Conservation (phyloP, 2,113 vertebrate species). For the Kryptolebias marmoratus region DNA sequence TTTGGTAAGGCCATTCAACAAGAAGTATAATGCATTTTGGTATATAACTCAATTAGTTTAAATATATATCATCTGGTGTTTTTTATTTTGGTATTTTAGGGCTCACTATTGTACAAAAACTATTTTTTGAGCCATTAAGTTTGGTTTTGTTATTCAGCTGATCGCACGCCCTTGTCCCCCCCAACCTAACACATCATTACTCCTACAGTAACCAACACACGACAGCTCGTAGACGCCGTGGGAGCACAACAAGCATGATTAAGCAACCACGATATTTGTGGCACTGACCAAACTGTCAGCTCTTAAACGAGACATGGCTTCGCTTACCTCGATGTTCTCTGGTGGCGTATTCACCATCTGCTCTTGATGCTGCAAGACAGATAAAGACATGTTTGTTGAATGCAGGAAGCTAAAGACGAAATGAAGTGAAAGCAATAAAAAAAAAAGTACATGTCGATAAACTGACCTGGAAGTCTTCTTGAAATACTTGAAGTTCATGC, state of each 20-base stretch:
- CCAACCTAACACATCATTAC: conserved; percentile 27
- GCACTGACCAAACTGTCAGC: not conserved
- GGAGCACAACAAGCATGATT: conserved; percentile 54
- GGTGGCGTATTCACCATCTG: conserved; percentile 50
- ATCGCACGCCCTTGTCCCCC: not conserved
- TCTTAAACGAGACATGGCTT: conserved; percentile 1
- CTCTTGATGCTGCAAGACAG: conserved; percentile 39
- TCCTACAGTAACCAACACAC: conserved; percentile 45
- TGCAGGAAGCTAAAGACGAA: not conserved
- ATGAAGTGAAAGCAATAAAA: not conserved
- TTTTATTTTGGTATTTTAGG: no score
- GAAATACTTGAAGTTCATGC: rapidly evolving
- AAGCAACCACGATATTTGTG: conserved; percentile 55
- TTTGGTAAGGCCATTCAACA: no score
- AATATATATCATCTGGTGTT: no score
- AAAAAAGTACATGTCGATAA: not conserved
- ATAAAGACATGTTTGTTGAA: conserved; percentile 9
- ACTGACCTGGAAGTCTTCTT: conserved; percentile 30
- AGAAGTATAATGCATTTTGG: no score
- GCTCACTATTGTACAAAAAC: no score
- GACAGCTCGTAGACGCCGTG: conserved; percentile 33
- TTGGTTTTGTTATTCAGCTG: not conserved
- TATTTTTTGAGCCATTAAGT: not conserved
- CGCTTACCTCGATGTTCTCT: conserved; percentile 53
- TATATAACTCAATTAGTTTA: no score